Conservation (phyloP, 2,113 vertebrate species). For the Agapornis roseicollis region DNA sequence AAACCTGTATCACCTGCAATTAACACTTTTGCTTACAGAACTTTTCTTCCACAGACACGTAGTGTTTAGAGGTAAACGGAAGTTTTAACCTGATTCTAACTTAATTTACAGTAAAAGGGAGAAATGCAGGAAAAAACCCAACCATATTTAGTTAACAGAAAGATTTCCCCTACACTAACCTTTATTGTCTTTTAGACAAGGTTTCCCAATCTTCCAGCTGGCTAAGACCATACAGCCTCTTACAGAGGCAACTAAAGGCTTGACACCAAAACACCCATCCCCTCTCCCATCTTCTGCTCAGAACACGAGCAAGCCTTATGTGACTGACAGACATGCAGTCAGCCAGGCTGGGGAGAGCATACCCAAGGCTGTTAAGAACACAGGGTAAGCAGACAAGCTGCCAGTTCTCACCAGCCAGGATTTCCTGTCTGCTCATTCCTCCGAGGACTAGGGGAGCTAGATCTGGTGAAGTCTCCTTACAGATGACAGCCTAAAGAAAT, state of each 20-base stretch:
- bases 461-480: not conserved
- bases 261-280: not conserved
- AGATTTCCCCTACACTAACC: not conserved
- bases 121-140: not conserved
- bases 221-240: not conserved
- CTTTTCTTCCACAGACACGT: not conserved
- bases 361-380: not conserved
- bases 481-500: not conserved
- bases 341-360: not conserved
- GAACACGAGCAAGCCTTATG: not conserved
- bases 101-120: not conserved
- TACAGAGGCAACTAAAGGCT: not conserved
- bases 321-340: fast-evolving
- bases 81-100: not conserved
- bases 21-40: not conserved
- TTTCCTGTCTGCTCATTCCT: not conserved
- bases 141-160: not conserved
- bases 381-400: not conserved
- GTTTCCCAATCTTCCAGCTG: not conserved
- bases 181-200: not conserved
- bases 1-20: not conserved
- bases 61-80: not conserved
- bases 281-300: not conserved
- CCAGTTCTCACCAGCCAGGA: not conserved
- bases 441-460: fast-evolving